Evolutionary conservation across 2,113 vertebrate genomes (phyloP).

Genomic region (Entosphenus tridentatus): DNA sequence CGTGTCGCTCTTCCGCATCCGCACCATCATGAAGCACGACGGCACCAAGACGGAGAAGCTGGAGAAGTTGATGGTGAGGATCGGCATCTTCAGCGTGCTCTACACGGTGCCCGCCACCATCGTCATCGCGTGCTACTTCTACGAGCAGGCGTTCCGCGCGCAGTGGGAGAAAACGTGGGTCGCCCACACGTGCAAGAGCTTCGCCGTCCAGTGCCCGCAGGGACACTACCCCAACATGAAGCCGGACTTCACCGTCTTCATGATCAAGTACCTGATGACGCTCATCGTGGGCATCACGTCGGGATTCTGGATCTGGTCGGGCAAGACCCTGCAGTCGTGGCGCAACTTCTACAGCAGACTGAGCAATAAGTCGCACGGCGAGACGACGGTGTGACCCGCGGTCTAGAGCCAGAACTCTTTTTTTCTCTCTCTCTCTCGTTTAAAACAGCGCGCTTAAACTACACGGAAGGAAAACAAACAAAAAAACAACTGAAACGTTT

Average conservation of each 20-base stretch:
- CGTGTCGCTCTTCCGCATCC: conserved; percentile 76
- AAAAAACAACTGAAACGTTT: too few relatives aligned
- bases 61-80: conserved; percentile 85
- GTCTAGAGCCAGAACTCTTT: conserved; percentile 95
- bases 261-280: conserved; percentile 97
- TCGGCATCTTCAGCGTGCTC: conserved; percentile 76
- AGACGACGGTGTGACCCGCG: conserved; percentile 67
- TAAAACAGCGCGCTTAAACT: too few relatives aligned
- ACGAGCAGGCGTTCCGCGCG: conserved; percentile 86
- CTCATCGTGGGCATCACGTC: conserved; percentile 93
- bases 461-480: too few relatives aligned
- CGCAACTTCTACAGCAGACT: conserved; percentile 87
- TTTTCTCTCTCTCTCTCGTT: not conserved
- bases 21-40: conserved; percentile 92
- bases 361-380: conserved; percentile 67
- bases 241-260: conserved; percentile 89
- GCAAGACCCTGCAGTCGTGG: conserved; percentile 88
- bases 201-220: conserved; percentile 54
- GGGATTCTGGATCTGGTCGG: conserved; percentile 96
- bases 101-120: conserved; percentile 84
- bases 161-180: conserved; percentile 88
- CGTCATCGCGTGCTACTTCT: conserved; percentile 92
- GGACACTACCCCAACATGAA: conserved; percentile 45
- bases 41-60: conserved; percentile 91
- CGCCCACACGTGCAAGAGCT: conserved; percentile 61